Evolutionary conservation across 1,140 invertebrate species (phyloP).

Genomic region (Bombus polaris): DNA sequence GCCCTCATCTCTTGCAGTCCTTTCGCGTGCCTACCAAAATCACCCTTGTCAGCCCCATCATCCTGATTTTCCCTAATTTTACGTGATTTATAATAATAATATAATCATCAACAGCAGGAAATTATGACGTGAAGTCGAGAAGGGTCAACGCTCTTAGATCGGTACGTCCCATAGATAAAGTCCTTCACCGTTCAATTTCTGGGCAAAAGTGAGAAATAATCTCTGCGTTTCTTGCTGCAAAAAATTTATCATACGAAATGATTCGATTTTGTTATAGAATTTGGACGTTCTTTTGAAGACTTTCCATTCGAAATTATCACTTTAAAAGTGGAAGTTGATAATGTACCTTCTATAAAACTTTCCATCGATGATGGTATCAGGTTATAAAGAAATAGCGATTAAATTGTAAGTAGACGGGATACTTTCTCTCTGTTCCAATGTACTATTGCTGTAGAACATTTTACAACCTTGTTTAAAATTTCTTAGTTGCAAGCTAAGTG

Average conservation of each 20-base stretch:
- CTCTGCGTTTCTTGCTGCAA: too few relatives aligned
- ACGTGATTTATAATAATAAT: conserved; percentile 55
- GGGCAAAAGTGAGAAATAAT: neutral
- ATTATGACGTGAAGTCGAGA: neutral
- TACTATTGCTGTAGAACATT: neutral
- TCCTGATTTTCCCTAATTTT: conserved; percentile 30
- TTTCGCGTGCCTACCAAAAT: conserved; percentile 8
- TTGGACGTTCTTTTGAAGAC: too few relatives aligned
- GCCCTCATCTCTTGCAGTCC: neutral
- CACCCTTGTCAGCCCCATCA: conserved; percentile 24
- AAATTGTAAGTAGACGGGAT: too few relatives aligned
- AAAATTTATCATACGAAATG: too few relatives aligned
- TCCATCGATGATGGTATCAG: too few relatives aligned
- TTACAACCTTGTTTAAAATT: neutral
- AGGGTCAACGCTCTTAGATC: neutral
- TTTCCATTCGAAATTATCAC: too few relatives aligned
- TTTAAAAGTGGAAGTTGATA: too few relatives aligned
- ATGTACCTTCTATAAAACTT: too few relatives aligned
- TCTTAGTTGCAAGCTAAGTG: neutral
- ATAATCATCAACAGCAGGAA: conserved; percentile 15
- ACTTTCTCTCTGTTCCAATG: too few relatives aligned
- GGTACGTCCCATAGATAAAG: neutral
- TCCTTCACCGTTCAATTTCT: neutral
- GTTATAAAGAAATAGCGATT: too few relatives aligned
- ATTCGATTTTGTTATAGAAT: too few relatives aligned